Evolutionary conservation across 2,797 vertebrate species (phyloP).

Genomic region (Xenops minutus): DNA sequence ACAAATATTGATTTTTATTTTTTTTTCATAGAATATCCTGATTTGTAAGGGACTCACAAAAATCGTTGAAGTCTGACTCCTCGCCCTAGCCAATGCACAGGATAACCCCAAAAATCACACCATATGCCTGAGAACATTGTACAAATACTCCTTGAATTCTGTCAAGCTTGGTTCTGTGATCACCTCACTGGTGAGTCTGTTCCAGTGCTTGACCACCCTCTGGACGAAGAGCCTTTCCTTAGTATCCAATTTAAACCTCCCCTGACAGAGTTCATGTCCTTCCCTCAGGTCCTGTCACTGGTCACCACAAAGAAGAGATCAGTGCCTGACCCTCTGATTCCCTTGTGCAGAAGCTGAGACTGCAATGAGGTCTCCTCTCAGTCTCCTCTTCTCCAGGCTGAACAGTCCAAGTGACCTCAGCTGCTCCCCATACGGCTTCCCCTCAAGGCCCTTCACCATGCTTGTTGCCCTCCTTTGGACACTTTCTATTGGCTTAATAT

Average conservation of each 20-base stretch:
- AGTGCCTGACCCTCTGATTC: not conserved
- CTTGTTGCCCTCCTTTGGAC: accelerated
- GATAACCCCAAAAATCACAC: not conserved
- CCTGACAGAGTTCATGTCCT: not conserved
- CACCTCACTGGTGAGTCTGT: not conserved
- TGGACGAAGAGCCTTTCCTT: not conserved
- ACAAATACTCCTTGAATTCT: not conserved
- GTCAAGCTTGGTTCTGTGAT: not conserved
- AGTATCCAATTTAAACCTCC: not conserved
- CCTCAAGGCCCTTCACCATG: not conserved
- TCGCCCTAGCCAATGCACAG: not conserved
- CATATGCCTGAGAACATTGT: not conserved
- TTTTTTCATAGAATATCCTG: not conserved
- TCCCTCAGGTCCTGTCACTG: not conserved
- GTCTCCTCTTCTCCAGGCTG: not conserved
- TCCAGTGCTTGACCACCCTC: not conserved
- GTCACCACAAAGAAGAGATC: not conserved
- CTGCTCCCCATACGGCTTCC: accelerated
- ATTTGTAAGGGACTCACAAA: not conserved
- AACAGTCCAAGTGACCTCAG: not conserved
- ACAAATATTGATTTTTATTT: not conserved
- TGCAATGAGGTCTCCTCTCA: not conserved
- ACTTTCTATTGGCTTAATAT: not conserved
- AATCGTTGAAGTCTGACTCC: not conserved
- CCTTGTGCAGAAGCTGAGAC: accelerated